Evolutionary conservation across 2,888 invertebrate genomes (phyloP).

Genomic region (Lithophane semibrunnea): DNA sequence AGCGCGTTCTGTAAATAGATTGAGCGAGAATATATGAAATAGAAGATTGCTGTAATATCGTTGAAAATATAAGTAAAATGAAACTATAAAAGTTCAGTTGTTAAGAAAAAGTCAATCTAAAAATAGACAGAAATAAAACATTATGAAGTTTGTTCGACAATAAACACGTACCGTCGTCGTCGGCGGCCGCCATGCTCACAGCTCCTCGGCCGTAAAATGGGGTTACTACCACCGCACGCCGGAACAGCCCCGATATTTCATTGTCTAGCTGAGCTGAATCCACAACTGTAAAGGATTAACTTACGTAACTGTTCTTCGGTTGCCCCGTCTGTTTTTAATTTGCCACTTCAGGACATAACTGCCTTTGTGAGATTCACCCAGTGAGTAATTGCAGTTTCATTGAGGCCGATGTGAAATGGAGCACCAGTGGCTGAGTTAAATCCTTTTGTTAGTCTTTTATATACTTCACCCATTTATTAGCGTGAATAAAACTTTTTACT

Average conservation of each 20-base stretch:
- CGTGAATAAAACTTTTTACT: conserved; percentile 46
- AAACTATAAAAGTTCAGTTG: conserved; percentile 37
- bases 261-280: conserved; percentile 74
- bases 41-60: conserved; percentile 5
- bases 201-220: conserved; percentile 76
- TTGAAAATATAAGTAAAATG: conserved; percentile 17
- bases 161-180: conserved; percentile 69
- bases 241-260: conserved; percentile 77
- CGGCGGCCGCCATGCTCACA: conserved; percentile 48
- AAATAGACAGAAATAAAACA: conserved; percentile 70
- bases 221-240: conserved; percentile 68
- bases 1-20: conserved; percentile 24
- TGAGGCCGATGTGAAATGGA: conserved; percentile 44
- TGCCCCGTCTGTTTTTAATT: conserved; percentile 59
- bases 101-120: conserved; percentile 63
- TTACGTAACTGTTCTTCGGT: conserved; percentile 58
- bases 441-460: conserved; percentile 46
- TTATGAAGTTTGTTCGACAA: conserved; percentile 69
- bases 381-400: conserved; percentile 60
- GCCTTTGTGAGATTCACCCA: conserved; percentile 38
- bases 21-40: conserved; percentile 23
- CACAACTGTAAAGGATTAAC: conserved; percentile 70
- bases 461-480: conserved; percentile 39
- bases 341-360: conserved; percentile 50
- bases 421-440: conserved; percentile 24